Conservation (phyloP, 1,140 invertebrate genomes). For the Theocolax elegans region DNA sequence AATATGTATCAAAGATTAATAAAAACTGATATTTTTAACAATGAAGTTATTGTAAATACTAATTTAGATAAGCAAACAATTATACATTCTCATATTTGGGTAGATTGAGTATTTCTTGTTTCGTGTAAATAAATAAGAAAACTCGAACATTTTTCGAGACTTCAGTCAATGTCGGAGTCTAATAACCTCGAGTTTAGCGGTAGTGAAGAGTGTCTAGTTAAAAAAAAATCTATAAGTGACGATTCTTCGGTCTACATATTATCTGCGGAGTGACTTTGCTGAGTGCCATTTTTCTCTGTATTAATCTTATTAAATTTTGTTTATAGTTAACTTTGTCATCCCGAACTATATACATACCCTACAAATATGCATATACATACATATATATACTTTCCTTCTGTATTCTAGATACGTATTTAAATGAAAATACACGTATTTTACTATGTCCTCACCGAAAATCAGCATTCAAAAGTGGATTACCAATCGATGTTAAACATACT, state of each 20-base stretch:
- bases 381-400: too few relatives aligned
- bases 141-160: conserved; percentile 23
- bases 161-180: conserved; percentile 5
- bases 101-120: too few relatives aligned
- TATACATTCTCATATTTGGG: too few relatives aligned
- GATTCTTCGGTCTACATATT: background rate
- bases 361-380: too few relatives aligned
- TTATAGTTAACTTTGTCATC: background rate
- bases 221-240: background rate
- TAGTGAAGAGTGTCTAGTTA: conserved; percentile 19
- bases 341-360: background rate
- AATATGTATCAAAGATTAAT: too few relatives aligned
- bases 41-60: too few relatives aligned
- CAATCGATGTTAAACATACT: background rate
- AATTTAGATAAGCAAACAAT: too few relatives aligned
- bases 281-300: background rate
- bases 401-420: too few relatives aligned
- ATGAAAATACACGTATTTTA: background rate
- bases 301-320: too few relatives aligned
- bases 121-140: too few relatives aligned
- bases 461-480: background rate
- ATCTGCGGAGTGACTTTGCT: background rate
- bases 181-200: conserved; percentile 8
- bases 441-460: too few relatives aligned
- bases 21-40: too few relatives aligned